Base-by-base conservation (phyloP, 2,888 invertebrate species). In the Erpobdella octoculata region DNA sequence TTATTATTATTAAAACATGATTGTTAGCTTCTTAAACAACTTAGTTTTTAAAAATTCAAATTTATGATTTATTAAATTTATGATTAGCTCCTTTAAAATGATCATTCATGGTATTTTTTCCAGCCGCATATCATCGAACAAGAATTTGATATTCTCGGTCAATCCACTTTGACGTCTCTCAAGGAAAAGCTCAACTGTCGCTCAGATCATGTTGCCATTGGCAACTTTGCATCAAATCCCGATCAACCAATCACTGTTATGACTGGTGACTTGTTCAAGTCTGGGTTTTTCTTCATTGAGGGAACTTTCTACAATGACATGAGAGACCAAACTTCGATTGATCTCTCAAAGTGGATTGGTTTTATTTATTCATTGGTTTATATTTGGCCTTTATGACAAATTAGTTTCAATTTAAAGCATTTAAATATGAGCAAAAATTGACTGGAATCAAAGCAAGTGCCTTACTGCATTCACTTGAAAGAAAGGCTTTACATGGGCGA, bases 271-370 rank as follows among this genome's bases (percentile, higher is more conserved):
- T 8, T 53, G 21, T 25, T 53, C 80, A 88, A 87, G 73, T 89
- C 91, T 0, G 88, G 88, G 0, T 89, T 89, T 81, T 88, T 92
- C 77, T 91, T 89, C 79, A 90, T 93, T 71, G 88, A 90, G 75
- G 87, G 88, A 75, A 88, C 87, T 0, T 91, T 92, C 81, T 92
- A 91, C 81, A 89, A 89, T 80, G 91, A 93, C 79, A 85, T 84
- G 76, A 85, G 90, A 0, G 80, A 86, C 76, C 79, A 85, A 2
- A 79, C 82, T 0, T 86, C 88, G 73, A 82, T 85, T 46, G 89
- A 91, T 79, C 89, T 90, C 78, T 89, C 90, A 72, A 79, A 85
- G 79, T 84, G 76, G 77, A 61, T 25, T n/a, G 33, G 28, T 9
- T 0, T 37, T 69, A n/a, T 6, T 28, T 61, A 35, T 6, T 36